Conservation (phyloP, 2,888 invertebrate genomes). For the Nysson spinosus region DNA sequence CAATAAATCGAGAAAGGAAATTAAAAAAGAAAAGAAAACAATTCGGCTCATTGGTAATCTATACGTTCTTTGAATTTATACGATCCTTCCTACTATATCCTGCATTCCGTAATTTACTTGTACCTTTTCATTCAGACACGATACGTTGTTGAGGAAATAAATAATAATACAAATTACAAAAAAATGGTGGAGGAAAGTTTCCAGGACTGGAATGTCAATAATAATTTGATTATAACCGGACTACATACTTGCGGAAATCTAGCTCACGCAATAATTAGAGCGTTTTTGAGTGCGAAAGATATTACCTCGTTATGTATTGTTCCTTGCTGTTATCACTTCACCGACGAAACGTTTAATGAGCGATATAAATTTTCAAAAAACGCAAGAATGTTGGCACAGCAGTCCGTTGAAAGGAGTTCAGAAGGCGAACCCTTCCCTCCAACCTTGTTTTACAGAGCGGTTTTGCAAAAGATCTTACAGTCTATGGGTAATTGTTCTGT, state of each 20-base stretch:
- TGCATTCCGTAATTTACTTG: no score
- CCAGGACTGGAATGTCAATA: slow-evolving; percentile 50
- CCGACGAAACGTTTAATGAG: slow-evolving; percentile 78
- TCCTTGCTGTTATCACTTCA: slow-evolving; percentile 94
- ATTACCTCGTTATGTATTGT: slow-evolving; percentile 86
- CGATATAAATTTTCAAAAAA: slow-evolving; percentile 77
- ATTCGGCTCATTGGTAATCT: slow-evolving; percentile 51
- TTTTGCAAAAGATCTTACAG: slow-evolving; percentile 82
- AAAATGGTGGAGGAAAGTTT: slow-evolving; percentile 61
- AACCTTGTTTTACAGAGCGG: slow-evolving; percentile 86
- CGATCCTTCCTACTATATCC: no score
- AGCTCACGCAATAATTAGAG: slow-evolving; percentile 84
- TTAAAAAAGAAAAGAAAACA: slow-evolving; percentile 41
- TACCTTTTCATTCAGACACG: slow-evolving; percentile 56
- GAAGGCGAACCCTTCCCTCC: slow-evolving; percentile 81
- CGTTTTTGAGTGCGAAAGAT: slow-evolving; percentile 81
- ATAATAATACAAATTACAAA: slow-evolving; percentile 66
- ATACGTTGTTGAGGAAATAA: slow-evolving; percentile 65
- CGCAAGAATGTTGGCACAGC: slow-evolving; percentile 91
- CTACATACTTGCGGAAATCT: slow-evolving; percentile 94
- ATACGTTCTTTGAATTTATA: not conserved
- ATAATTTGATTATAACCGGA: slow-evolving; percentile 80
- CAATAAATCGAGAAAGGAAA: slow-evolving; percentile 78
- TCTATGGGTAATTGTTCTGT: slow-evolving; percentile 59
- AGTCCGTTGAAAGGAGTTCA: slow-evolving; percentile 86